These are phyloP conservation scores for Coracopsis vasa DNA, from an alignment of 2,113 vertebrate species.

Conservation along the genomic window DNA sequence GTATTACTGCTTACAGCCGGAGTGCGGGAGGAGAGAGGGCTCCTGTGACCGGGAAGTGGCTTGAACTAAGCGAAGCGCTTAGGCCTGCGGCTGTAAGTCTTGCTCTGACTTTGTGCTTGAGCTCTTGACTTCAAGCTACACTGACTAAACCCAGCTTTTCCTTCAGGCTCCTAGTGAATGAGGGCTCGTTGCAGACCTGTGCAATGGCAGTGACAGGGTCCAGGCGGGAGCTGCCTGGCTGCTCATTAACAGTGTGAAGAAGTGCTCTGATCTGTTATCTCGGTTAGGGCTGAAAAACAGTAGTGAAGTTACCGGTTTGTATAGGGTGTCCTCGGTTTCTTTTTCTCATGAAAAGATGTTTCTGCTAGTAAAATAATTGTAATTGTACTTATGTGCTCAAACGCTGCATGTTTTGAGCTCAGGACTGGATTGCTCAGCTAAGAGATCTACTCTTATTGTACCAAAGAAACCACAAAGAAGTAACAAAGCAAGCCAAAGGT, in stretches of 20 bases:
- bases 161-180: fast-evolving
- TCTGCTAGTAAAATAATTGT: too few relatives aligned
- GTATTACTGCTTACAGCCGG: fast-evolving
- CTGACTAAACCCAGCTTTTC: fast-evolving
- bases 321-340: fast-evolving
- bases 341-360: not conserved
- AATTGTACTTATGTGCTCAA: fast-evolving
- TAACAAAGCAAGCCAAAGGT: not conserved
- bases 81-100: fast-evolving
- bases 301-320: fast-evolving
- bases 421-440: too few relatives aligned
- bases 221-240: not conserved
- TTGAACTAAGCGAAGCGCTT: fast-evolving
- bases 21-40: fast-evolving
- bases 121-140: fast-evolving
- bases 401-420: not conserved
- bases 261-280: not conserved
- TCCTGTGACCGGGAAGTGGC: fast-evolving
- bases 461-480: fast-evolving
- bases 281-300: fast-evolving
- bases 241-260: fast-evolving
- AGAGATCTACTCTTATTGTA: fast-evolving
- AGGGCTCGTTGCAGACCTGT: fast-evolving
- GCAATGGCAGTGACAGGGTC: fast-evolving
- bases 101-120: not conserved